Evolutionary conservation across 2,888 invertebrate genomes (phyloP).

Genomic region (Byasa hedistus): DNA sequence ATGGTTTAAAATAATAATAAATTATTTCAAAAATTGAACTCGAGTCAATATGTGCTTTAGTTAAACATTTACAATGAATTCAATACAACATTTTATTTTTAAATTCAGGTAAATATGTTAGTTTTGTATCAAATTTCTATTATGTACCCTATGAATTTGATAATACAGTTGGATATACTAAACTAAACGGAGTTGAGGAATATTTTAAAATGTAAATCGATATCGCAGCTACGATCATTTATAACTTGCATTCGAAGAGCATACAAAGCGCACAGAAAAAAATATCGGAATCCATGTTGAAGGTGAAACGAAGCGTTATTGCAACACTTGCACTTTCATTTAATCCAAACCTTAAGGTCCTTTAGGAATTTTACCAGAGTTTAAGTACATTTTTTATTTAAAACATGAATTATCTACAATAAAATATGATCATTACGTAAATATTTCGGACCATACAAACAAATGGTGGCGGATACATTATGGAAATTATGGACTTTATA

Average conservation of each 20-base stretch:
- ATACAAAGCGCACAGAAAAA: constrained; percentile 66
- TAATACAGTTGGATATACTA: constrained; percentile 7
- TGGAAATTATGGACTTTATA: too few species aligned
- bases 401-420: too few species aligned
- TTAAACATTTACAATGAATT: background rate
- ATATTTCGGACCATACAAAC: too few species aligned
- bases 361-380: constrained; percentile 28
- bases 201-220: constrained; percentile 51
- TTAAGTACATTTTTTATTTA: constrained; percentile 5
- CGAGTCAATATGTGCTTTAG: too few species aligned
- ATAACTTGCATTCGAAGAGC: constrained; percentile 73
- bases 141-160: constrained; percentile 8
- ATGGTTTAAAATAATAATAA: too few species aligned
- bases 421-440: too few species aligned
- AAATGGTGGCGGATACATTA: too few species aligned
- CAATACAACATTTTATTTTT: constrained; percentile 38
- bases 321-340: constrained; percentile 79
- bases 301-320: constrained; percentile 75
- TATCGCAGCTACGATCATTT: constrained; percentile 77
- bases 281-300: constrained; percentile 63
- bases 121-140: constrained; percentile 8
- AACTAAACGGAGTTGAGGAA: background rate
- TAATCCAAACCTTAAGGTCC: constrained; percentile 42
- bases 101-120: constrained; percentile 58
- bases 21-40: background rate